Percentiles rank a stretch among this genome's conserved stretches.
These are phyloP conservation scores for Cricetomys ansorgei DNA, from an alignment of 2,113 vertebrate species.

Conservation along the genomic window DNA sequence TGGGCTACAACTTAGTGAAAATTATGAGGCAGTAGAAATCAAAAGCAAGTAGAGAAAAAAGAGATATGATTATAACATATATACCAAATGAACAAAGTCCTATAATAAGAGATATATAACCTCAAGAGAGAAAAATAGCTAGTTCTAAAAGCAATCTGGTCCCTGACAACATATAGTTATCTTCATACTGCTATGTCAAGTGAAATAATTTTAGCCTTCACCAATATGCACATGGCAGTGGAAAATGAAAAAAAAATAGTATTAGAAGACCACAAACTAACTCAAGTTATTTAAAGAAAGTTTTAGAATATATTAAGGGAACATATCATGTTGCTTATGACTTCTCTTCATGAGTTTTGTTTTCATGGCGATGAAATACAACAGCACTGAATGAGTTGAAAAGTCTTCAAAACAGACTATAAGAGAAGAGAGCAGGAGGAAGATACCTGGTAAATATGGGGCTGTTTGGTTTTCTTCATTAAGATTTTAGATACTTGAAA, in stretches of 20 bases:
- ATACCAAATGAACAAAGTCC: background rate
- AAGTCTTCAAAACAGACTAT: background rate
- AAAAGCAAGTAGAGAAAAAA: constrained; percentile 14
- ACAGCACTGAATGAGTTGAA: background rate
- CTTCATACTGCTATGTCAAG: background rate
- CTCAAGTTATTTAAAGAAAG: background rate
- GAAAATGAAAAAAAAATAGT: background rate
- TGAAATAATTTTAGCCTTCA: background rate
- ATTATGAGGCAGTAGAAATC: background rate
- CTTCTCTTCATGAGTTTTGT: background rate
- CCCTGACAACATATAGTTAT: background rate
- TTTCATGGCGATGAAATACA: background rate
- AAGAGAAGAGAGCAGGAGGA: background rate
- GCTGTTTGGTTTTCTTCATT: background rate
- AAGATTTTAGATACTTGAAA: background rate
- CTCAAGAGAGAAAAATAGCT: background rate
- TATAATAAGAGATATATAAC: background rate
- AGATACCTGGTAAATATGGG: background rate
- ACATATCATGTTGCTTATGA: background rate
- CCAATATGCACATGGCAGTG: background rate
- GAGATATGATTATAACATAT: background rate
- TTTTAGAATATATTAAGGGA: background rate
- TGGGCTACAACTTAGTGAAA: background rate
- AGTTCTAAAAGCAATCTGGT: background rate
- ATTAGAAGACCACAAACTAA: background rate